phyloP scores from a whole-genome alignment of 2,797 vertebrate species.

The Threskiornis aethiopicus region DNA sequence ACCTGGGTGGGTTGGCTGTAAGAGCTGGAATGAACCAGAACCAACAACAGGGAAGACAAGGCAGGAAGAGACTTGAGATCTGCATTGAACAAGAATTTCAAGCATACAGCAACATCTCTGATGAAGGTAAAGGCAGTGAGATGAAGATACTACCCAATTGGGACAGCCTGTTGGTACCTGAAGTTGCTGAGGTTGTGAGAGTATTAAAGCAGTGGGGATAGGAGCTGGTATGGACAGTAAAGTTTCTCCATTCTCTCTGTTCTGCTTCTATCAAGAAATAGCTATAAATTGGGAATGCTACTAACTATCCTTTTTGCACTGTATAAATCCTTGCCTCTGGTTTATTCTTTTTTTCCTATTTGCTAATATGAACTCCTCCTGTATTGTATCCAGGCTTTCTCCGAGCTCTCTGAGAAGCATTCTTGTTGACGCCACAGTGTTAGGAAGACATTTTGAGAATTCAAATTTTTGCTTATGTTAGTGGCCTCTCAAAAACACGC shows the following conservation, averaged over 20 bases:
- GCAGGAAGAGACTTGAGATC: neutral
- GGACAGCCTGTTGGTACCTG: neutral
- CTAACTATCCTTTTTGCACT: neutral
- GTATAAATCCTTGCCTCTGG: neutral
- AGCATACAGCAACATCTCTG: neutral
- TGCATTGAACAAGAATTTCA: neutral
- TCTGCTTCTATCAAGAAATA: neutral
- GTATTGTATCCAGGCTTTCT: neutral
- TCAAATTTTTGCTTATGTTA: neutral
- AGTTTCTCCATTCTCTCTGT: neutral
- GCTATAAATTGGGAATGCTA: neutral
- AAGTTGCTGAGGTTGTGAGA: neutral
- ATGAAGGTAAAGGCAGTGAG: neutral
- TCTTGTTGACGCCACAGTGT: neutral
- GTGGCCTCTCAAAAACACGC: neutral
- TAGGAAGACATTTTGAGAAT: neutral
- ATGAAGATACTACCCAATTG: neutral
- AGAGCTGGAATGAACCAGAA: neutral
- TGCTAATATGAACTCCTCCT: neutral
- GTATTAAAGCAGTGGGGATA: neutral
- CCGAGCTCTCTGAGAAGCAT: neutral
- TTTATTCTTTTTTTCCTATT: neutral
- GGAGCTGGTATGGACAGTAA: neutral
- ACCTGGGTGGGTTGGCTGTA: neutral
- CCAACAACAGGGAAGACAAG: neutral